Evolutionary conservation across 2,113 vertebrate genomes (phyloP), one percentile per base, ranked within the genome.

Genomic region (Myotis yumanensis): DNA sequence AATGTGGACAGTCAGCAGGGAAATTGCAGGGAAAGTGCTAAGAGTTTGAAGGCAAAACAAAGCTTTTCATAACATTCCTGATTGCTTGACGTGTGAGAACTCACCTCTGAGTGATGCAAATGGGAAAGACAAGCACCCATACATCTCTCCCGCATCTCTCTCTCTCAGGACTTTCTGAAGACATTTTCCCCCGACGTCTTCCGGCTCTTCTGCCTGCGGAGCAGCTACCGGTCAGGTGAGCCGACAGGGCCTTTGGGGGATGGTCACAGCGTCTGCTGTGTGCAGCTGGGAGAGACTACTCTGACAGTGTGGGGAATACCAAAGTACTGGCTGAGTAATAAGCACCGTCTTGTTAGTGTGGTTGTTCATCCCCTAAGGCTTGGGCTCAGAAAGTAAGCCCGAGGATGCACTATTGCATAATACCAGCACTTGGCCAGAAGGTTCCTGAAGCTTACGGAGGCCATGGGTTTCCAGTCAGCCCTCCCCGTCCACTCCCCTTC

Each of bases 151-250:
- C 5, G 10, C 5, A 93, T 52, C 59, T 28, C 54, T 96, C 71
- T 57, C 40, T 28, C 11, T 57, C 32, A 99, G 99, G 99, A 99
- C 81, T 99, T 99, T 59, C 98, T 99, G 89, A 96, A 97, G 95
- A 98, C 98, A 0, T 98, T 98, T 93, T 99, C 99, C 0, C 98
- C 99, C 0, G 98, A 99, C n/a, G 98, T 99, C 18, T 99, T 99
- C 96, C 96, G 99, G 86, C 98, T 99, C 98, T 99, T 99, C 97
- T 99, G 99, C 88, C 97, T 99, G 91, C 97, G 98, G 75, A 98
- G 98, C 93, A 99, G 98, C 84, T 99, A 99, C 98, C 98, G 99
- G 98, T 99, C 99, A 98, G 99, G 99, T 99, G 97, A 97, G 98
- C 81, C 3, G 17, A 0, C 11, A 76, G 43, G 28, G 4, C 73